Conservation (phyloP, 2,888 invertebrate genomes). For the Mantis religiosa region DNA sequence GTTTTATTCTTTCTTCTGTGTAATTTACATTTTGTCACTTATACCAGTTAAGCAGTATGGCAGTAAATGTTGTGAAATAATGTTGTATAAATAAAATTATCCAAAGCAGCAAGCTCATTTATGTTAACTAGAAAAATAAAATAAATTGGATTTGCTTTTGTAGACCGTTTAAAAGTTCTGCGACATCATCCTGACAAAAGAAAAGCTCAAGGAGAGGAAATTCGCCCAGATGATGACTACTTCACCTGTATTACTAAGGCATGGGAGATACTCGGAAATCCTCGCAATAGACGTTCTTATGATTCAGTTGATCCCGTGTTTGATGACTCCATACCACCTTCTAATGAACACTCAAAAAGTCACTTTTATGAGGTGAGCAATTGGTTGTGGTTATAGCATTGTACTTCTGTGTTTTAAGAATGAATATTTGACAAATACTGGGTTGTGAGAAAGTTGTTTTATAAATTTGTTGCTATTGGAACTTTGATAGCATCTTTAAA, state of each 20-base stretch:
- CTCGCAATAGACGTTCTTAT: conserved; percentile 78
- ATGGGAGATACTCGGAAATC: conserved; percentile 84
- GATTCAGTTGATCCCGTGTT: conserved; percentile 96
- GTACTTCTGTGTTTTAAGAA: not conserved
- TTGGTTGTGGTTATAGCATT: not conserved
- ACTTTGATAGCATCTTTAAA: too few species aligned
- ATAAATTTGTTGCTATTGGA: too few species aligned
- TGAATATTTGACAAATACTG: not conserved
- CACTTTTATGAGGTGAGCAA: conserved; percentile 62
- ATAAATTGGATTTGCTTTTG: conserved; percentile 23
- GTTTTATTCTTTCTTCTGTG: too few species aligned
- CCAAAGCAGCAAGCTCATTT: conserved; percentile 14
- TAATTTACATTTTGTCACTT: too few species aligned
- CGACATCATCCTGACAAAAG: conserved; percentile 98
- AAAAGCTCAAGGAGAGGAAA: conserved; percentile 82
- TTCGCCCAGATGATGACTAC: conserved; percentile 89
- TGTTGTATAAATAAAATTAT: not conserved
- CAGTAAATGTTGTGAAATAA: not conserved
- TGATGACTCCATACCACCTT: conserved; percentile 80
- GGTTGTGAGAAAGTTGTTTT: not conserved
- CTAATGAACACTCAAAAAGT: conserved; percentile 65
- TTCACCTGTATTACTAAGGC: conserved; percentile 98
- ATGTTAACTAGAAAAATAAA: not conserved
- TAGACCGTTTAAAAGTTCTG: conserved; percentile 76
- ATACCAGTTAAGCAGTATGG: too few species aligned